Conservation (phyloP, 2,797 vertebrate species). For the Eleutherodactylus coqui region DNA sequence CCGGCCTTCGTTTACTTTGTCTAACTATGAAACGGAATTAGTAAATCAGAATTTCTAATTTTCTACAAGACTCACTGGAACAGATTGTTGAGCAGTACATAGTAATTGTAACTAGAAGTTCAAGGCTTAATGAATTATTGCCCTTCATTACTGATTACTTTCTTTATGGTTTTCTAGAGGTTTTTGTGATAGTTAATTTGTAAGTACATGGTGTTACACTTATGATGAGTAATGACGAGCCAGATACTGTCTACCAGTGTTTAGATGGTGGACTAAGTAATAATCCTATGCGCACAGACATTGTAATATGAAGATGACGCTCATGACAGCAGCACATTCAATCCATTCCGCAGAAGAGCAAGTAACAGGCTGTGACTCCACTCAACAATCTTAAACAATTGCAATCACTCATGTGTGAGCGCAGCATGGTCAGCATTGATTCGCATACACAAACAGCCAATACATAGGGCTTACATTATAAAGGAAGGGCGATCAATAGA, state of each 20-base stretch:
- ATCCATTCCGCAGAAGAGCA: background rate
- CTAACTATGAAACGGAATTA: too few relatives aligned
- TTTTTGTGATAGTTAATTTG: background rate
- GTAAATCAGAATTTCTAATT: background rate
- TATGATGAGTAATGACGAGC: background rate
- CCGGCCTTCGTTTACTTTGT: too few relatives aligned
- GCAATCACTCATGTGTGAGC: background rate
- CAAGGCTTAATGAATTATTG: background rate
- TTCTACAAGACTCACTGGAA: background rate
- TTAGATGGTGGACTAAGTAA: background rate
- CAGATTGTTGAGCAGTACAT: background rate
- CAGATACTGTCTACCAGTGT: background rate
- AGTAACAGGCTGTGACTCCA: background rate
- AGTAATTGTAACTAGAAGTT: background rate
- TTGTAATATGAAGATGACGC: background rate
- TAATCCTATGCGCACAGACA: background rate
- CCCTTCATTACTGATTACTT: background rate
- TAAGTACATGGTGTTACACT: background rate
- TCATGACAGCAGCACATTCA: background rate
- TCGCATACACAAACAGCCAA: background rate
- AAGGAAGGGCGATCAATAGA: conserved; percentile 3
- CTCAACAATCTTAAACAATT: background rate
- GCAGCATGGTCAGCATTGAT: background rate
- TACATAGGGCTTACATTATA: background rate
- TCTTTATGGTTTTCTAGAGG: background rate